Base-by-base conservation (phyloP, 2,888 invertebrate genomes). In the Trachelus iudaicus region DNA sequence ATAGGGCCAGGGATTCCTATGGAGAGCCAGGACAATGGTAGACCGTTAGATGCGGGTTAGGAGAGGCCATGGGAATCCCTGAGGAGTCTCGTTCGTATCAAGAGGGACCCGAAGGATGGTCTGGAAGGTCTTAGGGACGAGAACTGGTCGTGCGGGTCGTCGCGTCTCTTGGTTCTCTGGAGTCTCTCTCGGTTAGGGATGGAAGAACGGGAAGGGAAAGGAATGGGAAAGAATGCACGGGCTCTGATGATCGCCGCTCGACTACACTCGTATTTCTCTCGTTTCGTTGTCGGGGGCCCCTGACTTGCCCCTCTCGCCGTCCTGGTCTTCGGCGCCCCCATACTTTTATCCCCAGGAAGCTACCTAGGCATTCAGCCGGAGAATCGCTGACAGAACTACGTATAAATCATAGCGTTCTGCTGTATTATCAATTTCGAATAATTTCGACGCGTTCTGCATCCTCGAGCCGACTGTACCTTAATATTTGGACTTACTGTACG, bases 31-130 rank as follows among this genome's bases (percentile, higher is more conserved):
- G 81, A 85, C 82, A 83, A 83, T 83, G 78, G 81, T 6, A 73
- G 80, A 84, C 82, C 81, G 82, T 84, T 83, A 81, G 81, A 80
- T 81, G 76, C 74, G 79, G 77, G 79, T 69, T 78, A 74, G 77
- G 78, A 68, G 73, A 69, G 69, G 75, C 73, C 73, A 73, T 79
- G 79, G 78, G 79, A 82, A 82, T 81, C 77, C 77, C 75, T 74
- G 77, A 31, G 76, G 76, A 34, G 74, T 56, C 56, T 56, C 23
- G 56, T 56, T 37, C 69, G 69, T 68, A 75, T 76, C 35, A 75
- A 34, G 78, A 75, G 76, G 75, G 69, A 71, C 34, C 56, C 40
- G 23, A 69, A 69, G 77, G 75, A 77, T 56, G 23, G 56, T 56
- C 56, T 56, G 56, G 56, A 34, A 71, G 71, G 71, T 34, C 34